Base-by-base conservation (phyloP, 2,113 vertebrate species). In the Neotoma lepida region DNA sequence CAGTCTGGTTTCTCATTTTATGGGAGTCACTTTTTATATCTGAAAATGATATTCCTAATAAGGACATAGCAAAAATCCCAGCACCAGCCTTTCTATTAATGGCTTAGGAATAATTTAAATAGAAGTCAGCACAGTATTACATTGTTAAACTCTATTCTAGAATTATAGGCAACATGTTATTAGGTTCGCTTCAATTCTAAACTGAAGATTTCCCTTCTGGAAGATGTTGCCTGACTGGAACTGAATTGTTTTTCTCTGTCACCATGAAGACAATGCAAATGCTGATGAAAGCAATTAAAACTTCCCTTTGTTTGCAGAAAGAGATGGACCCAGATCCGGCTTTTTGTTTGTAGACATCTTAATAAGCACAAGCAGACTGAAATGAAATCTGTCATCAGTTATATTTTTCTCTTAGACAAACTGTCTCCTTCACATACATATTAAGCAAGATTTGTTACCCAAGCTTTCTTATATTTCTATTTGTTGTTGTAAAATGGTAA, bases 201-300 rank as follows among this genome's bases (percentile, higher is more conserved):
- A 88, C 78, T 96, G 97, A 92, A 94, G 90, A 91, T 95, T 99
- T 99, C 98, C 99, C 98, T 98, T 98, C 98, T 97, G 97, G 97
- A 98, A 99, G 98, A 99, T 98, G 98, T 98, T 99, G 99, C 97
- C 98, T 99, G 98, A 99, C 98, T 98, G 96, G 95, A 97, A 96
- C 91, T 97, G 99, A 98, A 99, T 98, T 99, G 98, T 98, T 99
- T 99, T 99, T 98, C 98, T 98, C 97, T 99, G 98, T 98, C 98
- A 99, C 98, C 98, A 98, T 96, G 98, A 99, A 98, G 98, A 99
- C 99, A 99, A 99, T 99, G 98, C 98, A 97, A 97, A 97, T 98
- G 98, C 98, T 99, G 99, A 99, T 99, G 99, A 99, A 99, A 99
- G 99, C 99, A 99, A 99, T 99, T 99, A 99, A 99, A 99, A 99